Base-by-base conservation (phyloP, 2,888 invertebrate species). In the Drosophila parthenogenetica region DNA sequence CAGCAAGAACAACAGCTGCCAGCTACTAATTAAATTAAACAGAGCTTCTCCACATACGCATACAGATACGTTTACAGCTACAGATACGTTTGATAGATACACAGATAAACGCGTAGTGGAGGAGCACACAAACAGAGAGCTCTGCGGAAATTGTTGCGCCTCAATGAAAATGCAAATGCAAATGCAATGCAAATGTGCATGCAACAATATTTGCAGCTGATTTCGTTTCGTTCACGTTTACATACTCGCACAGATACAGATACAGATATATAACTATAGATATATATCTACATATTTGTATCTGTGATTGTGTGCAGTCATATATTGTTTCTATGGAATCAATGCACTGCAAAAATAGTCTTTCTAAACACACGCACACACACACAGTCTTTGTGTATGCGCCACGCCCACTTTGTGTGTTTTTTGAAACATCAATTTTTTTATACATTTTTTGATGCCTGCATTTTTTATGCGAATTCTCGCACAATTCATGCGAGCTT, bases 191-290 rank as follows among this genome's bases (percentile, higher is more conserved):
- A 35, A 67, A 54, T 69, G 79, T 59, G 79, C 67, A 71, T 83
- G 71, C 78, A 87, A 88, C 71, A 86, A 84, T 88, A 83, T 88
- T 84, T 83, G 73, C 83, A 88, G 78, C 83, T 83, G 86, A 85
- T 85, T 85, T 77, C 62, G 57, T 67, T 83, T 69, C 69, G 46
- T 48, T 49, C 63, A 39, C 61, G 42, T 45, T 63, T 10, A 35
- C 13, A 35, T 13, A 35, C 13, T 4, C 5, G 22, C 29, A 29
- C 8, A 29, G 7, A 29, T 29, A 8, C 29, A 29, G 8, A 29
- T 29, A 7, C 25, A 25, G 25, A 25, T 25, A 25, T 7, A 29
- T n/a, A n/a, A n/a, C n/a, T n/a, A n/a, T n/a, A n/a, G n/a, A n/a
- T 29, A 8, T 29, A 2, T 29, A 8, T 29, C 1, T 29, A 29